Percentiles rank a stretch among this genome's conserved stretches.
Conservation (phyloP, 2,888 invertebrate species). For the Aphelenchoides bicaudatus region DNA sequence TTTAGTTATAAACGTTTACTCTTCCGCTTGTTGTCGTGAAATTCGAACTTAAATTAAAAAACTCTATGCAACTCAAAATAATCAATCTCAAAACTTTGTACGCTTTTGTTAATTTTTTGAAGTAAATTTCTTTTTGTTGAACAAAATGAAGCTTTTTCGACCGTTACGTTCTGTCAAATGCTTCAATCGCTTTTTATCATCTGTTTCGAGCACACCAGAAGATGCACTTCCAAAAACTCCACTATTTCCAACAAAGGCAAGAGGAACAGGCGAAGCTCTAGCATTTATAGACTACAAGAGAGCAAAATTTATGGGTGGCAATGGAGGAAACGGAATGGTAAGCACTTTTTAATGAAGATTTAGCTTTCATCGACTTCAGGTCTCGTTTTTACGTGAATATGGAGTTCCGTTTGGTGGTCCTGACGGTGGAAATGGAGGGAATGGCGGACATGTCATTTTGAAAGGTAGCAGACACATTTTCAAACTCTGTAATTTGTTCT, state of each 20-base stretch:
- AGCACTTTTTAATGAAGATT: no score
- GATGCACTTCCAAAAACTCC: constrained; percentile 12
- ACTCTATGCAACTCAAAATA: no score
- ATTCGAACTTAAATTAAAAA: no score
- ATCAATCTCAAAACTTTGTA: no score
- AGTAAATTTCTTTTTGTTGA: background rate
- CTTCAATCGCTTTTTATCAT: background rate
- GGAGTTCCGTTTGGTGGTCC: constrained; percentile 85
- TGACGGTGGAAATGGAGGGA: constrained; percentile 92
- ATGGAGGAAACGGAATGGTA: constrained; percentile 87
- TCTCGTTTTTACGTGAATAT: constrained; percentile 79
- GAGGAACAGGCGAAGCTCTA: constrained; percentile 32
- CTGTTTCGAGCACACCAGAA: background rate
- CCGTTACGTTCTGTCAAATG: background rate
- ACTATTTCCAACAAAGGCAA: constrained; percentile 15
- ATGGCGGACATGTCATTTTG: constrained; percentile 61
- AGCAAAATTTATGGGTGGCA: constrained; percentile 71
- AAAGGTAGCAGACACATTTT: constrained; percentile 32
- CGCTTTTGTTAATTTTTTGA: background rate
- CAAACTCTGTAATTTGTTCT: background rate
- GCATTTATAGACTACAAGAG: constrained; percentile 50
- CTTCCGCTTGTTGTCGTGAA: no score
- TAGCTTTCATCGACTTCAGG: no score
- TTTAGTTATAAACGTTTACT: no score
- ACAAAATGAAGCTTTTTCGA: background rate